A percentile compares a stretch with the other conserved stretches of the same genome.
Evolutionary conservation across 2,113 vertebrate genomes (phyloP).

Genomic region (Bos indicus): DNA sequence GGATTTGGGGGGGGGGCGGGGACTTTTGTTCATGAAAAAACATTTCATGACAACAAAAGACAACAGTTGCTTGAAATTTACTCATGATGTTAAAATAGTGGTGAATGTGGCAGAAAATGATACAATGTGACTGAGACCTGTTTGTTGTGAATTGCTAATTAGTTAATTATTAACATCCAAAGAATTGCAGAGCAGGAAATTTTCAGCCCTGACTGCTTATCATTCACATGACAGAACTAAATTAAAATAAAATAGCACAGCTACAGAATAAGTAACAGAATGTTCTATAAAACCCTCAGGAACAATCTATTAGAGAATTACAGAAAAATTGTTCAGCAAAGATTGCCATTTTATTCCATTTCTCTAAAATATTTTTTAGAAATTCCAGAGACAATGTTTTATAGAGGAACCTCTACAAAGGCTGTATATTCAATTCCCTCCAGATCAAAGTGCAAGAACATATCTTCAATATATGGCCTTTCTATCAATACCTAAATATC

Average conservation of each 20-base stretch:
- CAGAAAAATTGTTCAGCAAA: constrained; percentile 30
- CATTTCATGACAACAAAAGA: constrained; percentile 7
- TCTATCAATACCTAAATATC: not conserved
- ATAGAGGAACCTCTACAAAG: not conserved
- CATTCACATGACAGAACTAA: constrained; percentile 48
- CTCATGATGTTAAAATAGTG: constrained; percentile 41
- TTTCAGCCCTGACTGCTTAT: constrained; percentile 47
- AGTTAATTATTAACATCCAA: constrained; percentile 62
- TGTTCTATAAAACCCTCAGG: constrained; percentile 24
- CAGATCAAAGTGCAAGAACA: not conserved
- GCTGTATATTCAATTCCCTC: constrained; percentile 23
- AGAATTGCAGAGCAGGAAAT: constrained; percentile 53
- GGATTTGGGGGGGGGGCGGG: not conserved
- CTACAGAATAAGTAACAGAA: constrained; percentile 40
- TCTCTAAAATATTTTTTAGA: not conserved
- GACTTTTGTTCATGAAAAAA: not conserved
- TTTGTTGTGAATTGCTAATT: constrained; percentile 59
- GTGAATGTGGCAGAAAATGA: not conserved
- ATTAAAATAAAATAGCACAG: constrained; percentile 61
- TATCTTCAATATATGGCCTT: constrained; percentile 30
- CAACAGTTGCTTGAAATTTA: constrained; percentile 15
- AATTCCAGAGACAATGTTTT: constrained; percentile 29
- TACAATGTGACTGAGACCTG: constrained; percentile 48
- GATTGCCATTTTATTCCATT: constrained; percentile 10
- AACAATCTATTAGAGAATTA: constrained; percentile 23